Conservation (phyloP, 2,113 vertebrate species). For the Lepisosteus oculatus region DNA sequence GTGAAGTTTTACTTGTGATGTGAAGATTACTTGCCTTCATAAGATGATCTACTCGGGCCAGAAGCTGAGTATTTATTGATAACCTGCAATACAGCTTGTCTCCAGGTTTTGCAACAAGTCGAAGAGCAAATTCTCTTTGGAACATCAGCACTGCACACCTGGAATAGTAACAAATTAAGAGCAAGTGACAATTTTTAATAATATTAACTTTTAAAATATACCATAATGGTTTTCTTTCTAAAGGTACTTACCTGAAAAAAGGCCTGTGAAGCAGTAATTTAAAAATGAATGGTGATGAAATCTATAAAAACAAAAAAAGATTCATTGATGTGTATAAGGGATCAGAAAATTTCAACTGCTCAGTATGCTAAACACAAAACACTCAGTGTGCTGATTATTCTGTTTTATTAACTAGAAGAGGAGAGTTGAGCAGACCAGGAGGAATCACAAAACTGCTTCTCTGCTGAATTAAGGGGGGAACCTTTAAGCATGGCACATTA, state of each 20-base stretch:
- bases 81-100: slow-evolving; percentile 92
- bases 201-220: background rate
- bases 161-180: slow-evolving; percentile 17
- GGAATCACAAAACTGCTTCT: too few relatives aligned
- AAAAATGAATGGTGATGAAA: slow-evolving; percentile 97
- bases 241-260: slow-evolving; percentile 83
- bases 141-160: slow-evolving; percentile 98
- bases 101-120: slow-evolving; percentile 88
- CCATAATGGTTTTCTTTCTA: background rate
- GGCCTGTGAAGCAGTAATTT: slow-evolving; percentile 92
- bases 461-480: too few relatives aligned
- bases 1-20: fast-evolving
- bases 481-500: too few relatives aligned
- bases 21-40: slow-evolving; percentile 80
- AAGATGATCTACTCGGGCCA: slow-evolving; percentile 93
- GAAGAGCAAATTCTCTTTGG: slow-evolving; percentile 95
- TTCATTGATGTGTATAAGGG: background rate
- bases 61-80: slow-evolving; percentile 91
- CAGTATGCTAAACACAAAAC: too few relatives aligned
- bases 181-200: background rate
- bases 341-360: too few relatives aligned
- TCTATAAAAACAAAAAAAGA: slow-evolving; percentile 61
- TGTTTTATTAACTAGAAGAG: too few relatives aligned
- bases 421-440: too few relatives aligned
- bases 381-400: too few relatives aligned